Evolutionary conservation across 2,888 invertebrate species (phyloP).

Genomic region (Megamerina dolium): DNA sequence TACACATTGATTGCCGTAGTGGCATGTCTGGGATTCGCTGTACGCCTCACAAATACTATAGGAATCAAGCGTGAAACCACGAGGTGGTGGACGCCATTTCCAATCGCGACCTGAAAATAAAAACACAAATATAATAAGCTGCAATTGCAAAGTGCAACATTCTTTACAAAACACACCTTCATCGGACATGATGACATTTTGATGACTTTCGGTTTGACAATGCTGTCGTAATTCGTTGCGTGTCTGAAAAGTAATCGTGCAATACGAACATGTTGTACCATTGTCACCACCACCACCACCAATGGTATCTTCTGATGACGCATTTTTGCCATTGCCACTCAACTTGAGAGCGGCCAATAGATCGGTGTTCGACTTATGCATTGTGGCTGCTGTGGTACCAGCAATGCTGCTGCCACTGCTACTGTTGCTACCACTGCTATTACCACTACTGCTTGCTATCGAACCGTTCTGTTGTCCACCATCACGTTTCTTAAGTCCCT

Average conservation of each 20-base stretch:
- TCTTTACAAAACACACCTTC: slow-evolving; percentile 48
- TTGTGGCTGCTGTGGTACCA: slow-evolving; percentile 16
- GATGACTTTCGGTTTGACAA: slow-evolving; percentile 60
- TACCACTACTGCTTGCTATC: slow-evolving; percentile 20
- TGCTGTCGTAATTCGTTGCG: slow-evolving; percentile 55
- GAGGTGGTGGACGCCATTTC: slow-evolving; percentile 64
- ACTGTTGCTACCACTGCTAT: slow-evolving; percentile 34
- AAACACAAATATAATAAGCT: no score
- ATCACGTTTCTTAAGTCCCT: slow-evolving; percentile 40
- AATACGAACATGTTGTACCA: slow-evolving; percentile 53
- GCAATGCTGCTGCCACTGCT: slow-evolving; percentile 30
- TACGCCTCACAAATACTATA: slow-evolving; percentile 61
- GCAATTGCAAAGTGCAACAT: no score
- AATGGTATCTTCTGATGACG: slow-evolving; percentile 14
- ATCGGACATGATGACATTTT: slow-evolving; percentile 63
- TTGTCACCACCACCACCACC: slow-evolving; percentile 26
- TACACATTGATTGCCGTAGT: slow-evolving; percentile 66
- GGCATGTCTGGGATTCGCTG: slow-evolving; percentile 55
- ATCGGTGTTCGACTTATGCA: slow-evolving; percentile 35
- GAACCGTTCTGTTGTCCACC: slow-evolving; percentile 16
- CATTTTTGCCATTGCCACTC: slow-evolving; percentile 33
- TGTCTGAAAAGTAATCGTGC: slow-evolving; percentile 54
- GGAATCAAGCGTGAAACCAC: slow-evolving; percentile 60
- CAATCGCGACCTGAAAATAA: slow-evolving; percentile 53
- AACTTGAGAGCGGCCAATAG: slow-evolving; percentile 40